phyloP scores from a whole-genome alignment of 1,140 invertebrate genomes.

The Triops cancriformis region DNA sequence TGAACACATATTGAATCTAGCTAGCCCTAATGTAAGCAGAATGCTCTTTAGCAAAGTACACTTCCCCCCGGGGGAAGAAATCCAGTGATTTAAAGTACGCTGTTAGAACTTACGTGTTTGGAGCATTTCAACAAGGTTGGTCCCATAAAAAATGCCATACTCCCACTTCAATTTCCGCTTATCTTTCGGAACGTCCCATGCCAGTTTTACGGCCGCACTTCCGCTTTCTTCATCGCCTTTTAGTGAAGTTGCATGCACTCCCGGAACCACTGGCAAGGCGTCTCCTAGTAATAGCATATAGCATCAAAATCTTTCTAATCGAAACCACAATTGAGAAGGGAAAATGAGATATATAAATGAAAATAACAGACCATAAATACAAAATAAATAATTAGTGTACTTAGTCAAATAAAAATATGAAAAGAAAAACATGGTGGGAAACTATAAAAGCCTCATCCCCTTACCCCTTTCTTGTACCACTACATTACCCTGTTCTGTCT shows the following conservation, averaged over 20 bases:
- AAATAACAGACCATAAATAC: too few species aligned
- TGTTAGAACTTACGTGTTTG: constrained; percentile 38
- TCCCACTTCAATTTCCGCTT: constrained; percentile 46
- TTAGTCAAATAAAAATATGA: too few species aligned
- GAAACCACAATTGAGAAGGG: background rate
- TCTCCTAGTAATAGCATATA: constrained; percentile 33
- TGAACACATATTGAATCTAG: too few species aligned
- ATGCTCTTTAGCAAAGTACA: too few species aligned
- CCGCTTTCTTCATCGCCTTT: constrained; percentile 43
- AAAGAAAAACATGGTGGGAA: too few species aligned
- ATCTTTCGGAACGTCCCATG: constrained; percentile 51
- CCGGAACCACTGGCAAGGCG: constrained; percentile 43
- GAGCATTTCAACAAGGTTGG: constrained; percentile 43
- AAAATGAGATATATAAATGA: too few species aligned
- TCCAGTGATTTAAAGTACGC: background rate
- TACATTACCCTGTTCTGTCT: too few species aligned
- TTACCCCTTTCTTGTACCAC: too few species aligned
- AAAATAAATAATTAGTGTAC: too few species aligned
- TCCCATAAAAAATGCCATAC: constrained; percentile 57
- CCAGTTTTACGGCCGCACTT: constrained; percentile 51
- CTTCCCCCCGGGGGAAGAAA: background rate
- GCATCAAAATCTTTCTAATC: background rate
- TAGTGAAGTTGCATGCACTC: constrained; percentile 34
- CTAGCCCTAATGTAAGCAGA: too few species aligned
- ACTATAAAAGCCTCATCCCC: too few species aligned